Conservation (phyloP, 2,797 vertebrate genomes). For the Cossypha heuglini region DNA sequence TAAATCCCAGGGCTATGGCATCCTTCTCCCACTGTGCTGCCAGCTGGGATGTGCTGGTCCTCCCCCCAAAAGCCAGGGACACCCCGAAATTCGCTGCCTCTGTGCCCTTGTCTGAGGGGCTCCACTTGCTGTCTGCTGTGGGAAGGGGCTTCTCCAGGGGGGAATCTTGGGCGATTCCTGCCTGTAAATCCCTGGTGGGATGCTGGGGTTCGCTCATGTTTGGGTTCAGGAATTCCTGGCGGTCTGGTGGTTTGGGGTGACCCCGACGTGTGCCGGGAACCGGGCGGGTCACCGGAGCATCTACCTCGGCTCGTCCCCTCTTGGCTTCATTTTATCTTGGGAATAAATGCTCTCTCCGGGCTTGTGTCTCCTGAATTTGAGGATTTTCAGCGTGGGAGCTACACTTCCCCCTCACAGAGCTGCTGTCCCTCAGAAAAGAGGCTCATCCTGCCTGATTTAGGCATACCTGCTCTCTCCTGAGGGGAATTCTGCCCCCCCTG, state of each 20-base stretch:
- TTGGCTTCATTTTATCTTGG: not conserved
- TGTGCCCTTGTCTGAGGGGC: not conserved
- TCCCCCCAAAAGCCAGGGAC: not conserved
- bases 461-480: not conserved
- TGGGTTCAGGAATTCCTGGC: not conserved
- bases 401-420: not conserved
- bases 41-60: not conserved
- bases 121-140: not conserved
- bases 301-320: not conserved
- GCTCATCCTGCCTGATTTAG: rapidly evolving
- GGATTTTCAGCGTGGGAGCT: rapidly evolving
- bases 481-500: not conserved
- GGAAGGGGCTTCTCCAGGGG: not conserved
- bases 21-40: not conserved
- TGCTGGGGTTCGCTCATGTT: rapidly evolving
- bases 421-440: rapidly evolving
- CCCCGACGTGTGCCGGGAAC: rapidly evolving
- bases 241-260: not conserved
- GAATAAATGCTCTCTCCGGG: not conserved
- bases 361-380: not conserved
- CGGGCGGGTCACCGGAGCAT: rapidly evolving
- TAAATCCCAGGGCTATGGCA: not conserved
- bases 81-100: not conserved
- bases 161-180: not conserved
- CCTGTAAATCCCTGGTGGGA: not conserved